These are phyloP conservation scores for human DNA, from an alignment of 2,113 vertebrate genomes.

Conservation along the genomic window GRCh38 chr7:114453001-114453500, in stretches of 20 bases:
- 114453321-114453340: background rate
- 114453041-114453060: slow-evolving; percentile 20
- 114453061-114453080: slow-evolving; percentile 8
- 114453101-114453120: background rate
- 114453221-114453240: background rate
- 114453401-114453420: background rate
- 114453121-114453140: background rate
- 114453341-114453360: background rate
- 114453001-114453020: slow-evolving; percentile 18
- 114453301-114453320: background rate
- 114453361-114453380: background rate
- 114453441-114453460: background rate
- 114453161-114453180: background rate
- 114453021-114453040: background rate
- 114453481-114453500: background rate
- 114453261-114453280: background rate
- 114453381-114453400: background rate
- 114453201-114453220: background rate
- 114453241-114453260: background rate
- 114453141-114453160: background rate
- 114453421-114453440: background rate
- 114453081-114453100: background rate
- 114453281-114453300: background rate
- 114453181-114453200: background rate
- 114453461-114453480: background rate